Conservation (phyloP, 1,140 invertebrate species). For the Neodiprion lecontei region DNA sequence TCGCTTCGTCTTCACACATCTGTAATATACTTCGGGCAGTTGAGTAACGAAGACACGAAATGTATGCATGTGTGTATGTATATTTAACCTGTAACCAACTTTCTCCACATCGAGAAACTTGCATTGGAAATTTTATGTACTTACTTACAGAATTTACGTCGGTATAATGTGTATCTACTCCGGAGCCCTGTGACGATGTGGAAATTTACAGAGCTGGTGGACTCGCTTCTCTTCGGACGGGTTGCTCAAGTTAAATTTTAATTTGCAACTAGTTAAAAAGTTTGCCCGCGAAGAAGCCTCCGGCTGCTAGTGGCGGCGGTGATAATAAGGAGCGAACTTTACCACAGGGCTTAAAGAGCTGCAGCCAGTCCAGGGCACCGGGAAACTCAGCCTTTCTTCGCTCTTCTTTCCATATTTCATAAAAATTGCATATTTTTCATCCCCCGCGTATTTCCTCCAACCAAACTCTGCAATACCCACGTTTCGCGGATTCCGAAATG, state of each 20-base stretch:
- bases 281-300: conserved; percentile 29
- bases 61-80: no score
- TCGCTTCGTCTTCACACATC: no score
- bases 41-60: no score
- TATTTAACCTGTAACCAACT: no score
- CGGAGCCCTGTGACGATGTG: background rate
- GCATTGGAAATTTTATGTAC: no score
- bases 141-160: no score
- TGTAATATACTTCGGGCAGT: no score
- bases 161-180: no score
- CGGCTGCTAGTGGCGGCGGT: conserved; percentile 1
- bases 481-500: no score
- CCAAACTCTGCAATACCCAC: background rate
- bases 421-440: conserved; percentile 2
- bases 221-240: conserved; percentile 43
- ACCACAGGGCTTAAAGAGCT: conserved; percentile 12
- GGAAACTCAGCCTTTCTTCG: background rate
- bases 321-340: conserved; percentile 18
- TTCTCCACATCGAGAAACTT: no score
- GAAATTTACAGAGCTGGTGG: conserved; percentile 42
- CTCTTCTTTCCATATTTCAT: background rate
- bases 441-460: background rate
- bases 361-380: background rate
- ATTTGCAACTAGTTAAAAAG: conserved; percentile 51
- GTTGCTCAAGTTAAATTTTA: conserved; percentile 44